phyloP scores from a whole-genome alignment of 2,113 vertebrate species.

The Brachypteracias leptosomus region DNA sequence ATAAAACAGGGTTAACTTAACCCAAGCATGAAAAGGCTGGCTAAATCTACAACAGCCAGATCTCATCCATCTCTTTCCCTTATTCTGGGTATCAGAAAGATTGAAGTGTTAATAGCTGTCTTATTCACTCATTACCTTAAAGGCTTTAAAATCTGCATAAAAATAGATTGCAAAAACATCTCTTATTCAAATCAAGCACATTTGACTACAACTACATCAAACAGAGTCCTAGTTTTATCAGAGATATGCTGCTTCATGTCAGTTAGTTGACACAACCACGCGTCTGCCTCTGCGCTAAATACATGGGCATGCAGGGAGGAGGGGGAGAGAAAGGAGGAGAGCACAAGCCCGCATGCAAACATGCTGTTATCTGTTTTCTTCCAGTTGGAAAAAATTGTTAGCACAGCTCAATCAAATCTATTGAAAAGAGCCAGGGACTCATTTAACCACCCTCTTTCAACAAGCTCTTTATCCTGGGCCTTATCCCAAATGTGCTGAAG shows the following conservation, averaged over 20 bases:
- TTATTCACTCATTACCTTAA: constrained; percentile 54
- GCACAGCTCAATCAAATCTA: constrained; percentile 9
- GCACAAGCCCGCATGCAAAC: not conserved
- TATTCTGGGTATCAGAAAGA: constrained; percentile 34
- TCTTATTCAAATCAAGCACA: constrained; percentile 48
- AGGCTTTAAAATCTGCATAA: constrained; percentile 52
- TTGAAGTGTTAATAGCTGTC: constrained; percentile 57
- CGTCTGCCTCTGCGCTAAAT: constrained; percentile 33
- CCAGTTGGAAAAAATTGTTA: not conserved
- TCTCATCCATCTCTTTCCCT: constrained; percentile 11
- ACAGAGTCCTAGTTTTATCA: constrained; percentile 61
- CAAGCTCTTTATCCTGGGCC: not conserved
- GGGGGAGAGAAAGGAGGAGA: not conserved
- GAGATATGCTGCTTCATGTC: constrained; percentile 35
- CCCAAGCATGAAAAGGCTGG: not conserved
- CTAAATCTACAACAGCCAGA: not conserved
- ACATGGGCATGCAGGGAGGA: not conserved
- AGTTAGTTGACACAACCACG: constrained; percentile 45
- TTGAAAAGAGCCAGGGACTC: not conserved
- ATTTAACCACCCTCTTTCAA: not conserved
- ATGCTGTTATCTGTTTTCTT: not conserved
- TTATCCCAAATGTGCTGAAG: not conserved
- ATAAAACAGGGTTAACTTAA: not conserved
- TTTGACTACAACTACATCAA: constrained; percentile 55
- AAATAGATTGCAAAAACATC: constrained; percentile 30